phyloP scores from a whole-genome alignment of 1,140 invertebrate genomes.

The Drosophila elegans region DNA sequence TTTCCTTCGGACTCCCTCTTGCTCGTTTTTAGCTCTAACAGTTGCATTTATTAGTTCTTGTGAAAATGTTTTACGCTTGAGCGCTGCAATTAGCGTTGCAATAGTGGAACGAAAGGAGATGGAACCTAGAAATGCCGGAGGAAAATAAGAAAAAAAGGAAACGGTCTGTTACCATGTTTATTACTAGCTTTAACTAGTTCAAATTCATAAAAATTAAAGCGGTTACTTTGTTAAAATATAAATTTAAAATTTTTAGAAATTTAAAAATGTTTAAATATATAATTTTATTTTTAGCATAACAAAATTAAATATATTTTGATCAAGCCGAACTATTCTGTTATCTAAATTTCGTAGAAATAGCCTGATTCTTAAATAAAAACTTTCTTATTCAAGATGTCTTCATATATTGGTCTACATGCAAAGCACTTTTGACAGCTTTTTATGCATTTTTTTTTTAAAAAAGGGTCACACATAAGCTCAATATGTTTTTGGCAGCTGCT shows the following conservation, averaged over 20 bases:
- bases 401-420: not conserved
- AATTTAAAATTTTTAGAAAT: not conserved
- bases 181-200: not conserved
- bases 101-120: not conserved
- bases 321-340: too few relatives aligned
- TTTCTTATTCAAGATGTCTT: not conserved
- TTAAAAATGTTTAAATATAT: not conserved
- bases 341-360: too few relatives aligned
- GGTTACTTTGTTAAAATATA: too few relatives aligned
- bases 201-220: not conserved
- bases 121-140: not conserved
- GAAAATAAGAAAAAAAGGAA: not conserved
- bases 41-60: constrained; percentile 62
- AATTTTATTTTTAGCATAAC: not conserved
- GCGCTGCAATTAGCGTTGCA: constrained; percentile 51
- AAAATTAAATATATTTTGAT: too few relatives aligned
- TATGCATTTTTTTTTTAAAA: not conserved
- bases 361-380: too few relatives aligned
- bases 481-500: not conserved
- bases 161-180: constrained; percentile 1
- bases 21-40: constrained; percentile 17
- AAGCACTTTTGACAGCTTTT: not conserved
- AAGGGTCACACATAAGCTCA: not conserved
- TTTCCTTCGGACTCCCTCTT: too few relatives aligned
- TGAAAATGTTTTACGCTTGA: constrained; percentile 54